A percentile compares a stretch with the other conserved stretches of the same genome.
Evolutionary conservation across 1,140 invertebrate species (phyloP).

Genomic region (Armadillidium nasatum): DNA sequence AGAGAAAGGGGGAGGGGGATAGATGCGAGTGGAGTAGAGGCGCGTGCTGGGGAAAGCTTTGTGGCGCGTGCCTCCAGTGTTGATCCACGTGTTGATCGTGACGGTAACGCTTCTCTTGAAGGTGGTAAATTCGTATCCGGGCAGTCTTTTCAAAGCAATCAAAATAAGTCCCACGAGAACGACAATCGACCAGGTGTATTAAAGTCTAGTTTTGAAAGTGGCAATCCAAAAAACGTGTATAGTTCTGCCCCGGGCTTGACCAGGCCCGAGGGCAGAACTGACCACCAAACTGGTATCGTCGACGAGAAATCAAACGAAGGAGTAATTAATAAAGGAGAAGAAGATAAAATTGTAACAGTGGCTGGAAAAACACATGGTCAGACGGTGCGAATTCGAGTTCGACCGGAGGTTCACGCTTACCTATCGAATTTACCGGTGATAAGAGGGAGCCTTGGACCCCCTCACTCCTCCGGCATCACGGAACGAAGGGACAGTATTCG

Average conservation of each 20-base stretch:
- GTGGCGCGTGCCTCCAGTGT: constrained; percentile 29
- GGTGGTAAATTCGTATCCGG: neutral
- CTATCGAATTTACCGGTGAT: constrained; percentile 35
- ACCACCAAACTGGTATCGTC: neutral
- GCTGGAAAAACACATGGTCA: constrained; percentile 34
- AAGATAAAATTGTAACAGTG: constrained; percentile 38
- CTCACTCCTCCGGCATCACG: constrained; percentile 29
- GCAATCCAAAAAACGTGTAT: constrained; percentile 38
- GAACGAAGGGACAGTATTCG: constrained; percentile 40
- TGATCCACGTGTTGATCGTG: constrained; percentile 31
- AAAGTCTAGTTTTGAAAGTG: constrained; percentile 4
- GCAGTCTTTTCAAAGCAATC: neutral
- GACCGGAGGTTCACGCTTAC: constrained; percentile 44
- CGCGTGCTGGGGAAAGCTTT: constrained; percentile 16
- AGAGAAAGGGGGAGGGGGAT: constrained; percentile 18
- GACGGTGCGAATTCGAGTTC: constrained; percentile 41
- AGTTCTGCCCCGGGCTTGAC: constrained; percentile 40
- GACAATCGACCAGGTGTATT: neutral
- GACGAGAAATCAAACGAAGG: neutral
- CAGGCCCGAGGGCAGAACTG: constrained; percentile 38
- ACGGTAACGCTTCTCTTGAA: neutral
- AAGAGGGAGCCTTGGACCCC: neutral
- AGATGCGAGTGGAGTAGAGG: constrained; percentile 14
- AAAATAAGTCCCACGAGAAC: constrained; percentile 9
- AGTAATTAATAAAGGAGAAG: constrained; percentile 19